Conservation (phyloP, 2,113 vertebrate genomes). For the Accipiter cooperii region DNA sequence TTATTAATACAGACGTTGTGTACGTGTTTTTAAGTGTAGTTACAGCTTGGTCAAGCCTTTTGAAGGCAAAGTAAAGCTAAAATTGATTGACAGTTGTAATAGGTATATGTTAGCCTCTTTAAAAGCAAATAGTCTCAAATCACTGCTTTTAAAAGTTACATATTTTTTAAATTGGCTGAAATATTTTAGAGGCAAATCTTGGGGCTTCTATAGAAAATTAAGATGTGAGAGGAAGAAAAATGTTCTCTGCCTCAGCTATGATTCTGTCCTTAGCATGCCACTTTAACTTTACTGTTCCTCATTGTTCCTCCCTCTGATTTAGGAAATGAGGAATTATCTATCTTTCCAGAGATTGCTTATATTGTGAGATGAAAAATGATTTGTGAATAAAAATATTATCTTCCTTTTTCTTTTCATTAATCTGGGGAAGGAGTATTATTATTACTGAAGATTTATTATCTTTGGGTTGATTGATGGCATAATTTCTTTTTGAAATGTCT, state of each 20-base stretch:
- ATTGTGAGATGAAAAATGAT: not conserved
- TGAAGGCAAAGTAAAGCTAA: not conserved
- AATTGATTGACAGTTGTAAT: not conserved
- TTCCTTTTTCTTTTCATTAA: not conserved
- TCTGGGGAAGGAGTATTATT: not conserved
- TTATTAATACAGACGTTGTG: not conserved
- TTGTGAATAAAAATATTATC: not conserved
- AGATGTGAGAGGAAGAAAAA: not conserved
- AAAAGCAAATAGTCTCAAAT: not conserved
- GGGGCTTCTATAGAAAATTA: not conserved
- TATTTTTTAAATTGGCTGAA: not conserved
- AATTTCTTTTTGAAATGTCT: not conserved
- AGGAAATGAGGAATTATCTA: not conserved
- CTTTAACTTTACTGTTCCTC: not conserved
- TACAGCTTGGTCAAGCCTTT: not conserved
- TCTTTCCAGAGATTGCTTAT: not conserved
- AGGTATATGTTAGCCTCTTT: not conserved
- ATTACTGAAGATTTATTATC: not conserved
- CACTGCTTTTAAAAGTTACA: not conserved
- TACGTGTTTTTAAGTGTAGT: not conserved
- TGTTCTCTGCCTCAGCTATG: not conserved
- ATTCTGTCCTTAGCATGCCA: not conserved
- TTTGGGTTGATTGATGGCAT: accelerated
- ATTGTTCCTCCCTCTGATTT: not conserved
- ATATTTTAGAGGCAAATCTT: not conserved